Evolutionary conservation across 2,113 vertebrate genomes (phyloP).

Genomic region (Haplochromis burtoni): DNA sequence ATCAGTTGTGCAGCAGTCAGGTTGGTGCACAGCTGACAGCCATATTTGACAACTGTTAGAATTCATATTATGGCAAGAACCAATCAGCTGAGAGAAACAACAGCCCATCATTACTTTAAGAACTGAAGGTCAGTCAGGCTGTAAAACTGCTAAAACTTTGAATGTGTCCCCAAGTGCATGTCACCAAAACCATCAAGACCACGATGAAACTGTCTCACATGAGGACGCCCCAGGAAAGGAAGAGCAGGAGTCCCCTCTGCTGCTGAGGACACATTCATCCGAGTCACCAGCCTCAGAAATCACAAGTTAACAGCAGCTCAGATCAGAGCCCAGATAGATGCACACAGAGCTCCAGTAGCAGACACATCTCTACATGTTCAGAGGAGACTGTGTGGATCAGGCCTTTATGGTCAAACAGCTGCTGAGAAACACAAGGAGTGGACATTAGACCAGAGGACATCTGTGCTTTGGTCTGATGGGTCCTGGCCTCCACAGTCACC

Average conservation of each 20-base stretch:
- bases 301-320: no score
- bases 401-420: no score
- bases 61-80: background rate
- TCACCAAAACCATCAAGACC: background rate
- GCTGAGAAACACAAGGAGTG: no score
- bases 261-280: background rate
- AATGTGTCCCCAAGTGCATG: background rate
- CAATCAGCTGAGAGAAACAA: background rate
- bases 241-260: background rate
- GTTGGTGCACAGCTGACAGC: background rate
- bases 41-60: background rate
- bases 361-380: no score
- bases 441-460: no score
- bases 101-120: rapidly evolving
- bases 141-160: background rate
- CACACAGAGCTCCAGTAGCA: no score
- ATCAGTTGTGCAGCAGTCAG: background rate
- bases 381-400: no score
- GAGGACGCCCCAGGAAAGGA: background rate
- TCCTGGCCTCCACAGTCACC: no score
- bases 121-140: rapidly evolving
- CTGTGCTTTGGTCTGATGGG: no score
- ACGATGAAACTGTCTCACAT: background rate
- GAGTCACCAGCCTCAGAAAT: no score
- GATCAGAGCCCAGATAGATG: no score